phyloP scores from a whole-genome alignment of 92 coral and sea anemone species.

The Epizoanthus stellaris region DNA sequence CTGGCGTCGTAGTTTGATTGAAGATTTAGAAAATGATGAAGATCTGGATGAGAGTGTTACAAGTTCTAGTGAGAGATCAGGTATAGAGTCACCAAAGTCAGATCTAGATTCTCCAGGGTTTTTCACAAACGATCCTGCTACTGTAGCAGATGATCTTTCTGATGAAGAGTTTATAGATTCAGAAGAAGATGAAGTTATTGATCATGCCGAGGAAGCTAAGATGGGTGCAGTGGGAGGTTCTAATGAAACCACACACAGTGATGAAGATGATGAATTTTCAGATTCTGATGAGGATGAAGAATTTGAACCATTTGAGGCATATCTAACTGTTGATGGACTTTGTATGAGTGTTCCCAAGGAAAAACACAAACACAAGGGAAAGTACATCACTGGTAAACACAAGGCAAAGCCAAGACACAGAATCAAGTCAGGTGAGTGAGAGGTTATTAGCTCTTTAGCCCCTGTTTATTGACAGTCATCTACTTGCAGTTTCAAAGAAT shows the following conservation, averaged over 20 bases:
- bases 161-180: constrained; percentile 82
- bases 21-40: constrained; percentile 85
- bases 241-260: neutral
- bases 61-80: constrained; percentile 60
- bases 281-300: constrained; percentile 57
- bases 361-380: constrained; percentile 50
- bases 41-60: constrained; percentile 74
- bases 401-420: constrained; percentile 43
- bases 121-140: constrained; percentile 26
- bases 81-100: constrained; percentile 43
- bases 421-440: constrained; percentile 63
- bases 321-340: constrained; percentile 79
- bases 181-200: constrained; percentile 84
- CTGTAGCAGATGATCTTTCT: constrained; percentile 46
- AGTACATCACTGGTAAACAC: constrained; percentile 38
- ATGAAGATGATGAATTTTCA: constrained; percentile 40
- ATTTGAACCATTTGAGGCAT: constrained; percentile 59
- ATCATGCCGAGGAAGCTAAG: constrained; percentile 83
- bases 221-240: constrained; percentile 86
- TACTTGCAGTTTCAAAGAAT: too few relatives aligned
- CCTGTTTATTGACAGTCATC: too few relatives aligned
- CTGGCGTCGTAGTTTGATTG: constrained; percentile 88
- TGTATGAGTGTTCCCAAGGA: constrained; percentile 76
- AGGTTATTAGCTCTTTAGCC: too few relatives aligned
- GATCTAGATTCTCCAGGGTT: constrained; percentile 29